Conservation (phyloP, 2,797 vertebrate species). For the Rhodeus uyekii region DNA sequence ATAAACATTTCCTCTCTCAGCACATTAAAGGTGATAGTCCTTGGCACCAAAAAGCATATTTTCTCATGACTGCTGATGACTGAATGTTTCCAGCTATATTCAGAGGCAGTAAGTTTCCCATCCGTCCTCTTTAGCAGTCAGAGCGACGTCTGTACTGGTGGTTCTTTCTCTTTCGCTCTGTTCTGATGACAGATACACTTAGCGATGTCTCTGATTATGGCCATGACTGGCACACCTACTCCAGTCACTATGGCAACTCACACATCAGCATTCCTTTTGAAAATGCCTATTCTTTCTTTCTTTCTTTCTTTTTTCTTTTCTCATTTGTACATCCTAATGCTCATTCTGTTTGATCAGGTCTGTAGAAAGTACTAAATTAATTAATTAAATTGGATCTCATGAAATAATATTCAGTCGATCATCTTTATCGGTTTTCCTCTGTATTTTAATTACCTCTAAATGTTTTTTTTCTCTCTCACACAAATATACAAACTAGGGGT, state of each 20-base stretch:
- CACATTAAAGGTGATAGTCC: conserved; percentile 21
- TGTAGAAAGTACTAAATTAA: conserved; percentile 53
- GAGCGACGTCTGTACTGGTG: conserved; percentile 8
- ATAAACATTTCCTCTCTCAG: conserved; percentile 10
- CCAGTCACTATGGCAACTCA: conserved; percentile 79
- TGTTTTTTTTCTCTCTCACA: conserved; percentile 7
- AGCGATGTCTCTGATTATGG: conserved; percentile 68
- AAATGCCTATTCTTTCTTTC: conserved; percentile 31
- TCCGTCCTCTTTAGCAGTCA: conserved; percentile 40
- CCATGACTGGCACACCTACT: conserved; percentile 72
- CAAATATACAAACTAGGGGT: no score
- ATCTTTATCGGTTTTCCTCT: conserved; percentile 51
- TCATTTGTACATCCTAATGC: no score
- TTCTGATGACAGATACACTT: conserved; percentile 69
- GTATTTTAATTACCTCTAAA: conserved; percentile 38
- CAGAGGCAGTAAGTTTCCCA: not conserved
- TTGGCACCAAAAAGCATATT: not conserved
- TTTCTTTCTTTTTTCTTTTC: not conserved
- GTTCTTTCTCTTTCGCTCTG: conserved; percentile 54
- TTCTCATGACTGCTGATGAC: not conserved
- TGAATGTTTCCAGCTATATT: conserved; percentile 32
- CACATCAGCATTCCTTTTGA: conserved; percentile 67
- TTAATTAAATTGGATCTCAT: conserved; percentile 53
- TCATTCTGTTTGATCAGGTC: conserved; percentile 14
- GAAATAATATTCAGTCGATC: conserved; percentile 53